phyloP scores from a whole-genome alignment of 2,888 invertebrate genomes.

The Eucriotettix oculatus region DNA sequence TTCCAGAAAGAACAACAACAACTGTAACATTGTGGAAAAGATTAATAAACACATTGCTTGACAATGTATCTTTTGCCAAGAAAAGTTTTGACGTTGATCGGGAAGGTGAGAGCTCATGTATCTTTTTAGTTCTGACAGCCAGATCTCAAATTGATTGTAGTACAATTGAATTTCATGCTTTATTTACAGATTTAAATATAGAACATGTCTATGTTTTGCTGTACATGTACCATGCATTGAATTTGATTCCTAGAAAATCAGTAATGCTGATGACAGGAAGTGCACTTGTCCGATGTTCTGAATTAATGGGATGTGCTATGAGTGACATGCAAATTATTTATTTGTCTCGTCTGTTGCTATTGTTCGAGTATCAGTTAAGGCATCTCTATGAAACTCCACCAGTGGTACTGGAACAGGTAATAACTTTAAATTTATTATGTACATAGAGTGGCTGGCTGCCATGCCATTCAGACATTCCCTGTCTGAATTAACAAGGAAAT shows the following conservation, averaged over 20 bases:
- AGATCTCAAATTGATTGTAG: neutral
- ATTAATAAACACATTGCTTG: conserved; percentile 72
- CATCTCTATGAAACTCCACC: conserved; percentile 89
- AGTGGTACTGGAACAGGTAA: conserved; percentile 66
- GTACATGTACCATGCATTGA: conserved; percentile 86
- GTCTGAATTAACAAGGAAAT: too few relatives aligned
- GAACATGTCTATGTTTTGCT: conserved; percentile 88
- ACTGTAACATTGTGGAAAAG: conserved; percentile 87
- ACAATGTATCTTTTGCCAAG: conserved; percentile 56
- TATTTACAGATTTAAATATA: conserved; percentile 67
- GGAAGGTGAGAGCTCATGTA: conserved; percentile 36
- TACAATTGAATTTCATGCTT: conserved; percentile 14
- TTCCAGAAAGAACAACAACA: conserved; percentile 74
- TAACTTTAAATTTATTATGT: conserved; percentile 3
- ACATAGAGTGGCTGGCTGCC: too few relatives aligned
- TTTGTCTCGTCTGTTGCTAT: conserved; percentile 63
- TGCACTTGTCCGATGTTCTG: conserved; percentile 49
- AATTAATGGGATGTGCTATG: conserved; percentile 31
- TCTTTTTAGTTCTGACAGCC: neutral
- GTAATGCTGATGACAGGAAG: conserved; percentile 71
- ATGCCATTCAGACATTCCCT: too few relatives aligned
- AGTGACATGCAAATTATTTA: conserved; percentile 59
- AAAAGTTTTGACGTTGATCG: conserved; percentile 46
- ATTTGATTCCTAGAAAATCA: conserved; percentile 91
- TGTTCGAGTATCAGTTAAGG: conserved; percentile 88